A percentile compares a stretch with the other conserved stretches of the same genome.
Evolutionary conservation across 2,113 vertebrate genomes (phyloP).

Genomic region (Verasper variegatus): DNA sequence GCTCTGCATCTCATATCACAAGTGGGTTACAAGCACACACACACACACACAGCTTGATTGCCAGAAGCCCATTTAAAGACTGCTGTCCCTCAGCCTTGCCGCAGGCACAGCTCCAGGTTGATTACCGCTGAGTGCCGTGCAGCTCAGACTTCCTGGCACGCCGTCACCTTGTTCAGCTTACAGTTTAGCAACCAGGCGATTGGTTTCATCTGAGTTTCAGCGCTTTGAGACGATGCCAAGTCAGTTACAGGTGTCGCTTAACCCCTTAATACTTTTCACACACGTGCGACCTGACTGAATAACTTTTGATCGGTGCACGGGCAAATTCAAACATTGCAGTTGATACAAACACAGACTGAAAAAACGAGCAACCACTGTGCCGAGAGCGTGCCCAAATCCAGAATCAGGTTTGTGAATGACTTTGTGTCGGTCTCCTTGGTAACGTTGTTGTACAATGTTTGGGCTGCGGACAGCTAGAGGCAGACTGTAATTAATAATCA

Average conservation of each 20-base stretch:
- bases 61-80: slow-evolving; percentile 64
- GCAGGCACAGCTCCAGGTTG: slow-evolving; percentile 74
- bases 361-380: background rate
- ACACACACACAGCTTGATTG: slow-evolving; percentile 51
- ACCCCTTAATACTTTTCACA: slow-evolving; percentile 7
- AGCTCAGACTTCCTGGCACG: slow-evolving; percentile 62
- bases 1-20: slow-evolving; percentile 49
- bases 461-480: slow-evolving; percentile 60
- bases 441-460: slow-evolving; percentile 64
- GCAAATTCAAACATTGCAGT: slow-evolving; percentile 11
- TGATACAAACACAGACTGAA: background rate
- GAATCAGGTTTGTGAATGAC: slow-evolving; percentile 61
- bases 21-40: slow-evolving; percentile 31
- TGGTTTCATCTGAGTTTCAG: slow-evolving; percentile 40
- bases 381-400: slow-evolving; percentile 15
- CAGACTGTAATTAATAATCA: slow-evolving; percentile 75
- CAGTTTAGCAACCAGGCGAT: slow-evolving; percentile 51
- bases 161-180: slow-evolving; percentile 62
- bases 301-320: slow-evolving; percentile 11
- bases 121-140: slow-evolving; percentile 69
- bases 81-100: slow-evolving; percentile 59
- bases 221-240: slow-evolving; percentile 29
- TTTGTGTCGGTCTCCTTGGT: slow-evolving; percentile 64
- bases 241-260: slow-evolving; percentile 30
- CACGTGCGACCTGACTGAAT: background rate